These are phyloP conservation scores for Moxostoma hubbsi DNA, from an alignment of 2,797 vertebrate species.

Conservation along the genomic window DNA sequence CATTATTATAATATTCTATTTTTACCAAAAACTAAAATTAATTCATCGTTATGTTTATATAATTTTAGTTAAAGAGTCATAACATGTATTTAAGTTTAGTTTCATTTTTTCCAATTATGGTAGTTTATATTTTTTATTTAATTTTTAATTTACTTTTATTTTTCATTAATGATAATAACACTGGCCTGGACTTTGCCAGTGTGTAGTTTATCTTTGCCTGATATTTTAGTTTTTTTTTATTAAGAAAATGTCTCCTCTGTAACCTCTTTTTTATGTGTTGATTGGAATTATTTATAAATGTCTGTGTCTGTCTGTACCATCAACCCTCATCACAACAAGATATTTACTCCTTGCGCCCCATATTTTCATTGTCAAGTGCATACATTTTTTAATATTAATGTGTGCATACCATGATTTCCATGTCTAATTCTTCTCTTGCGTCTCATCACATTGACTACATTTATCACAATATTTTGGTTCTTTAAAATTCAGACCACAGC, in stretches of 20 bases:
- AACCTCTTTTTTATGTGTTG: conserved; percentile 39
- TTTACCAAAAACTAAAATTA: no score
- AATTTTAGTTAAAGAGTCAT: no score
- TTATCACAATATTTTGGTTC: conserved; percentile 20
- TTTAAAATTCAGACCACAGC: neutral
- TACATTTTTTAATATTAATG: conserved; percentile 25
- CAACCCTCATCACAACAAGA: conserved; percentile 11
- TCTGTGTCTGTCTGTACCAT: conserved; percentile 37
- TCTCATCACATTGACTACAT: conserved; percentile 16
- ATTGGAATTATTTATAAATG: conserved; percentile 34
- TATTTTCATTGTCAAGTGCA: neutral
- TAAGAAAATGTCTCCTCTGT: conserved; percentile 25
- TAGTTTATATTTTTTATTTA: no score
- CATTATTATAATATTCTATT: no score
- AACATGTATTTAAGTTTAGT: no score
- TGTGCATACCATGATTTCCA: neutral
- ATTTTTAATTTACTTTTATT: no score
- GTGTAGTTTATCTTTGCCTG: neutral
- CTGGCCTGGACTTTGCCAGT: no score
- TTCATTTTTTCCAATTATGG: no score
- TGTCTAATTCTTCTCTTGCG: conserved; percentile 31
- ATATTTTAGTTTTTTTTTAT: neutral
- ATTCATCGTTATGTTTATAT: no score
- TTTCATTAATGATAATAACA: no score
- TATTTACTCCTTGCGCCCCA: neutral